Evolutionary conservation across 1,140 invertebrate genomes (phyloP).

Genomic region (Medauroidea extradentata): DNA sequence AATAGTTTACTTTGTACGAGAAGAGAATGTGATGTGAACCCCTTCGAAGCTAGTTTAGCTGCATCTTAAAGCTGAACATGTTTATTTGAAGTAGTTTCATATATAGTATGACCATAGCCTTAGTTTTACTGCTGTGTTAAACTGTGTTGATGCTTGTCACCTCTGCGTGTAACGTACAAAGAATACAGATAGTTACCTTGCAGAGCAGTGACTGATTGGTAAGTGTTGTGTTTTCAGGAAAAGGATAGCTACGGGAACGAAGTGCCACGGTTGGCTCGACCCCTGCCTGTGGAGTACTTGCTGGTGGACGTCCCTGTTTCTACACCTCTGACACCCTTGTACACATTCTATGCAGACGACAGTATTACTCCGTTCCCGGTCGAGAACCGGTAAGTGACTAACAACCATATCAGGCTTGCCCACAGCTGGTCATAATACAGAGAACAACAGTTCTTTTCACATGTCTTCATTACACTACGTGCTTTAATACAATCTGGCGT

Average conservation of each 20-base stretch:
- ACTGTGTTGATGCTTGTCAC: not conserved
- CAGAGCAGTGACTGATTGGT: conserved; percentile 1
- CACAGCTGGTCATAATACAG: too few relatives aligned
- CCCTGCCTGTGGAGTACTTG: conserved; percentile 95
- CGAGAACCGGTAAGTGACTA: conserved; percentile 70
- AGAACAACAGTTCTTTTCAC: too few relatives aligned
- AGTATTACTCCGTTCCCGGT: conserved; percentile 70
- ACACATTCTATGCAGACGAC: conserved; percentile 67
- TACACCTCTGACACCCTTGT: conserved; percentile 78
- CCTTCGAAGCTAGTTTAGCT: too few relatives aligned
- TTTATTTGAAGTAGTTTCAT: not conserved
- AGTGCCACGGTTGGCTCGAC: conserved; percentile 85
- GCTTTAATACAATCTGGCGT: too few relatives aligned
- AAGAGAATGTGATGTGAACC: too few relatives aligned
- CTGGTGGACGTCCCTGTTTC: conserved; percentile 94
- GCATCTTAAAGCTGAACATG: too few relatives aligned
- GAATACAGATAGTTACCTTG: not conserved
- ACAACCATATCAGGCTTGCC: too few relatives aligned
- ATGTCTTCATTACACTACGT: too few relatives aligned
- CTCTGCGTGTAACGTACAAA: not conserved
- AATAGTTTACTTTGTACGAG: too few relatives aligned
- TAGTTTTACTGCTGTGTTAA: too few relatives aligned
- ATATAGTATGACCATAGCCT: too few relatives aligned
- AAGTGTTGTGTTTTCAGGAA: conserved; percentile 60
- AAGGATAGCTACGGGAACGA: conserved; percentile 98